Percentiles rank a stretch among this genome's conserved stretches.
These are phyloP conservation scores for Limulus polyphemus DNA, from an alignment of 2,888 invertebrate species.

Conservation along the genomic window DNA sequence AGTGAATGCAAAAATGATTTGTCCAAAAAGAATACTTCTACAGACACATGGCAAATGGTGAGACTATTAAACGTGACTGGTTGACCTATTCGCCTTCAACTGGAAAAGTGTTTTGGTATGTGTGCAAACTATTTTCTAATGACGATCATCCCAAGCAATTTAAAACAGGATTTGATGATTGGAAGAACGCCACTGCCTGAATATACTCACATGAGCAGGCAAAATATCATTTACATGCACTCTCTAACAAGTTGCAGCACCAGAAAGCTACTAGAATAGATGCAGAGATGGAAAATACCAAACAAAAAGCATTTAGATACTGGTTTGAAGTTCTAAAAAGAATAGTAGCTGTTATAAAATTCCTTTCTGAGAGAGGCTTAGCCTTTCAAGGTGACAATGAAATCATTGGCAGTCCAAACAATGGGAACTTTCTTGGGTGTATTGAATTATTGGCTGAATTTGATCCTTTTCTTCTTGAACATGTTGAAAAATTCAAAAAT, in stretches of 20 bases:
- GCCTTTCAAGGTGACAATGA: constrained; percentile 30
- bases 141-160: background rate
- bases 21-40: too few species aligned
- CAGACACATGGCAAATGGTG: background rate
- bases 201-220: constrained; percentile 8
- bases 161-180: constrained; percentile 3
- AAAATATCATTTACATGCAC: constrained; percentile 2
- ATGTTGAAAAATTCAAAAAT: constrained; percentile 29
- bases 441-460: constrained; percentile 31
- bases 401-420: constrained; percentile 26
- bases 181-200: constrained; percentile 7
- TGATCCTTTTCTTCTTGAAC: constrained; percentile 30
- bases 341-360: constrained; percentile 29
- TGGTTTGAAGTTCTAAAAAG: constrained; percentile 29
- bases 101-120: constrained; percentile 1
- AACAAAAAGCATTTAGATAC: constrained; percentile 23
- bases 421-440: constrained; percentile 30
- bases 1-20: too few species aligned
- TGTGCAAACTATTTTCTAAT: constrained; percentile 1
- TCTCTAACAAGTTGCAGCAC: background rate
- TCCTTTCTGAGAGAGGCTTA: constrained; percentile 27
- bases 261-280: constrained; percentile 1
- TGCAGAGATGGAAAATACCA: background rate
- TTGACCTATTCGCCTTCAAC: background rate
- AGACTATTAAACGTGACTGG: constrained; percentile 4